phyloP scores from a whole-genome alignment of 2,888 invertebrate genomes.

The Hydraecia micacea region DNA sequence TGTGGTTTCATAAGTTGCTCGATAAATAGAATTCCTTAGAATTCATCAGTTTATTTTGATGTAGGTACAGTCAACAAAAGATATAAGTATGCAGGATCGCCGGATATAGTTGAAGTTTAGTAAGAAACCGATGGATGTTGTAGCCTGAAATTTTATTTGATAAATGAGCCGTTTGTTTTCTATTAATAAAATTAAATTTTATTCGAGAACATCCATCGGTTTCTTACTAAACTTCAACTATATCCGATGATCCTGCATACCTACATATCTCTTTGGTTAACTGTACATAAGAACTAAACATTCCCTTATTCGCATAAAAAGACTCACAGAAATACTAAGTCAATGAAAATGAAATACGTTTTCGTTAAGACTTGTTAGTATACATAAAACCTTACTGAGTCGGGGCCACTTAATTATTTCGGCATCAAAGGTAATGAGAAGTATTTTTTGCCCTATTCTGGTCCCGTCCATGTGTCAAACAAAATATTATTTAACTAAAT shows the following conservation, averaged over 20 bases:
- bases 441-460: conserved; percentile 57
- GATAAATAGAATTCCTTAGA: conserved; percentile 7
- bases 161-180: no score
- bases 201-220: no score
- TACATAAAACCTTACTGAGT: conserved; percentile 43
- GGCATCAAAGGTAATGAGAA: conserved; percentile 56
- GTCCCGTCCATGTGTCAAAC: conserved; percentile 68
- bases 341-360: conserved; percentile 14
- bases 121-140: no score
- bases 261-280: no score
- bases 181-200: no score
- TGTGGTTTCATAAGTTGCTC: neutral
- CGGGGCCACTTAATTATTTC: conserved; percentile 61
- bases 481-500: conserved; percentile 83
- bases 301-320: neutral
- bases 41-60: neutral
- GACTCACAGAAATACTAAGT: conserved; percentile 4
- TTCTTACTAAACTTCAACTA: no score
- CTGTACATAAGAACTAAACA: conserved; percentile 11
- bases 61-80: no score
- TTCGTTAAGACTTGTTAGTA: conserved; percentile 7
- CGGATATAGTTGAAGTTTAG: no score
- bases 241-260: no score
- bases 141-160: no score
- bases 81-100: no score